A percentile compares a stretch with the other conserved stretches of the same genome.
These are phyloP conservation scores for Nomada ferruginata DNA, from an alignment of 2,888 invertebrate species.

Conservation along the genomic window DNA sequence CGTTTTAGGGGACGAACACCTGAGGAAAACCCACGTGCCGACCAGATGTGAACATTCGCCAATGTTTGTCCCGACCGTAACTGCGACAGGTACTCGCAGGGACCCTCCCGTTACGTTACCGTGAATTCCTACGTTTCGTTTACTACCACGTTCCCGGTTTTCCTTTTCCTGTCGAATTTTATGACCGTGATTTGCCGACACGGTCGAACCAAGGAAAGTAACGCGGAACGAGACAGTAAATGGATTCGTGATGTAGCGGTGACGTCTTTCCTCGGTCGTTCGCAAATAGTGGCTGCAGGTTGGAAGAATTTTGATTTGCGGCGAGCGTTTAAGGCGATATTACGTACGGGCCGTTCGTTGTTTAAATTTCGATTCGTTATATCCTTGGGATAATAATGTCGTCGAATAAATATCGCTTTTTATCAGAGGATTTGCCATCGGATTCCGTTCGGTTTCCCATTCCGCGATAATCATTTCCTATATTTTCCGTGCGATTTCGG, in stretches of 20 bases:
- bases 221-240: slow-evolving; percentile 26
- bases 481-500: neutral
- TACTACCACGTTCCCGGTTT: neutral
- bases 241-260: neutral
- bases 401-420: slow-evolving; percentile 25
- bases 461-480: neutral
- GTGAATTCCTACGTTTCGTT: slow-evolving; percentile 36
- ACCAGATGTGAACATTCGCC: slow-evolving; percentile 69
- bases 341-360: no score
- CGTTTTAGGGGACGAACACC: slow-evolving; percentile 52
- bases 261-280: neutral
- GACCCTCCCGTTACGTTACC: slow-evolving; percentile 22
- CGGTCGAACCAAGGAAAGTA: slow-evolving; percentile 5
- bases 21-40: slow-evolving; percentile 73
- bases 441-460: neutral
- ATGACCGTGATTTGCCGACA: slow-evolving; percentile 12
- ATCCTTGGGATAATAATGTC: no score
- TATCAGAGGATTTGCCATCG: slow-evolving; percentile 7
- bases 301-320: no score
- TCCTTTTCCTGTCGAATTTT: slow-evolving; percentile 18
- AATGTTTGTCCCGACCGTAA: slow-evolving; percentile 54
- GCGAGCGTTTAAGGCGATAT: no score
- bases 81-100: slow-evolving; percentile 61
- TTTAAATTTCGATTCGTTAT: no score
- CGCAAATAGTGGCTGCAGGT: neutral